These are phyloP conservation scores for Actinia equina DNA, from an alignment of 64 coral and sea anemone species.

Conservation along the genomic window DNA sequence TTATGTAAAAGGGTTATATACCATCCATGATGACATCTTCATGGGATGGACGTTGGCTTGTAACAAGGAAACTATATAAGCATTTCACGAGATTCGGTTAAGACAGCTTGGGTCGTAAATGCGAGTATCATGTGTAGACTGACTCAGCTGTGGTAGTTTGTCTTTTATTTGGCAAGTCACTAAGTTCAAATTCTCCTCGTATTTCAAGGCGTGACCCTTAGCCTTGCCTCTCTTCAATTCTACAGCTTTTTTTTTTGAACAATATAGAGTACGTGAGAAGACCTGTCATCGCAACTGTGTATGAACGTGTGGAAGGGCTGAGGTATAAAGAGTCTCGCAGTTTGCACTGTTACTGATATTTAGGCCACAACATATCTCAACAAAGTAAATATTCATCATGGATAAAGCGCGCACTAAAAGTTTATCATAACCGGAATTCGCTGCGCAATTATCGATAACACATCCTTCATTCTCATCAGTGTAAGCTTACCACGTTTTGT, in stretches of 20 bases:
- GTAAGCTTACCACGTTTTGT: constrained; percentile 26
- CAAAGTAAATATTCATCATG: not conserved
- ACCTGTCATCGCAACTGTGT: not conserved
- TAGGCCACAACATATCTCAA: not conserved
- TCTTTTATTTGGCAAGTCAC: not conserved
- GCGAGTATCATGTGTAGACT: not conserved
- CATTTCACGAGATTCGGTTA: not conserved
- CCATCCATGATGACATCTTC: not conserved
- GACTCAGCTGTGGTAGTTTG: not conserved
- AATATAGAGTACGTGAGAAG: not conserved
- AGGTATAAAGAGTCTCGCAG: not conserved
- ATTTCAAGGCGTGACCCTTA: not conserved
- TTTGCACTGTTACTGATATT: not conserved
- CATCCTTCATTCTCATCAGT: not conserved
- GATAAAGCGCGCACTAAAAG: not conserved
- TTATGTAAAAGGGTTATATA: not conserved
- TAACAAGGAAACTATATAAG: too few species aligned
- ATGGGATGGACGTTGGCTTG: too few species aligned
- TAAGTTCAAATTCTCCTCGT: not conserved
- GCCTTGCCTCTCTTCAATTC: not conserved
- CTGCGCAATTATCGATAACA: not conserved
- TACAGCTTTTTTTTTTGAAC: not conserved
- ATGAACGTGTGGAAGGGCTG: too few species aligned
- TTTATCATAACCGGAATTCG: not conserved
- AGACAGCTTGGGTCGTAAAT: not conserved